Percentiles rank a stretch among this genome's conserved stretches.
These are phyloP conservation scores for Bubalus kerabau DNA, from an alignment of 2,113 vertebrate species.

Conservation along the genomic window DNA sequence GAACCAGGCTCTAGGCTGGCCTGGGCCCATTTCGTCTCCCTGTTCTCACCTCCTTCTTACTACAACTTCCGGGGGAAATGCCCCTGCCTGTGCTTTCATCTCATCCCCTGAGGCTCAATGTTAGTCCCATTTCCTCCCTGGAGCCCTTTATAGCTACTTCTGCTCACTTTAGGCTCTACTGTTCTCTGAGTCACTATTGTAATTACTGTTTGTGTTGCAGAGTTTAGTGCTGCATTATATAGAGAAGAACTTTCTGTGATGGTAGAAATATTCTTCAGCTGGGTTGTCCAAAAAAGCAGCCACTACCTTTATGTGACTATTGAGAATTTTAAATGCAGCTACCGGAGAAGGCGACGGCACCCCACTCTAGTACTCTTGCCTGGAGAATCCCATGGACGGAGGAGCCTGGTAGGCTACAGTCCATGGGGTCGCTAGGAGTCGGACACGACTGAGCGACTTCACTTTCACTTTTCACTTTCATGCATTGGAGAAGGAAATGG, in stretches of 20 bases:
- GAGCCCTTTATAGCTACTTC: not conserved
- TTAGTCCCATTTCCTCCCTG: not conserved
- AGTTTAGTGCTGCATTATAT: not conserved
- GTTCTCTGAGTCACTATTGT: not conserved
- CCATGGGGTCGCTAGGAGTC: too few species aligned
- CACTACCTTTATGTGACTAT: not conserved
- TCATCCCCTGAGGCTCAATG: rapidly evolving
- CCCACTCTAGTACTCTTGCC: too few species aligned
- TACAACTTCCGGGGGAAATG: not conserved
- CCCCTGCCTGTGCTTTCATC: not conserved
- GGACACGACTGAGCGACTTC: rapidly evolving
- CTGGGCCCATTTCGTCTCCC: not conserved
- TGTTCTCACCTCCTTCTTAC: not conserved
- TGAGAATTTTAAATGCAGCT: not conserved
- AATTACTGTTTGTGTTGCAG: not conserved
- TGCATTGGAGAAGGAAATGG: too few species aligned
- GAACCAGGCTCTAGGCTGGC: not conserved
- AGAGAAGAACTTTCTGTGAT: not conserved
- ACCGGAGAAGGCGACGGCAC: too few species aligned
- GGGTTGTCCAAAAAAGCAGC: not conserved
- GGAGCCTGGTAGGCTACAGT: too few species aligned
- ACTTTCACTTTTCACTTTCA: too few species aligned
- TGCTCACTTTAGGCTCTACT: not conserved
- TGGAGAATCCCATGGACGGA: too few species aligned
- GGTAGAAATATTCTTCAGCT: not conserved